Evolutionary conservation across 53 echinoderm and acorn worm genomes (phyloP).

Genomic region (Echinometra lucunter): DNA sequence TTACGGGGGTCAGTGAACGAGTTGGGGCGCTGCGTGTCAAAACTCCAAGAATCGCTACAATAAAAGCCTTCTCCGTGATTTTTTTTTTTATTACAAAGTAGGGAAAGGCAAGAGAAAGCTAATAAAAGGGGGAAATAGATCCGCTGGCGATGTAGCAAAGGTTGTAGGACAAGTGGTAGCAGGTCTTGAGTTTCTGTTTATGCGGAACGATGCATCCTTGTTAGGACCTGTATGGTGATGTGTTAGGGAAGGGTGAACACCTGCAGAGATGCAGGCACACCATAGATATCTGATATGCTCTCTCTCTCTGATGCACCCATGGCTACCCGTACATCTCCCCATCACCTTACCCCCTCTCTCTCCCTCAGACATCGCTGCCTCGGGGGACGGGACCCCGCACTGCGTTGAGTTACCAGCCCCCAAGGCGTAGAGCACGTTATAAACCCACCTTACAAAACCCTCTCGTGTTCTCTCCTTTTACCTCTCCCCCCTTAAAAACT

Average conservation of each 20-base stretch:
- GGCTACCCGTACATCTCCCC: constrained; percentile 51
- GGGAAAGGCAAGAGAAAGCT: constrained; percentile 9
- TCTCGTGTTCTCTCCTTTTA: constrained; percentile 56
- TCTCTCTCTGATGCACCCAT: constrained; percentile 38
- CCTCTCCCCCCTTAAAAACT: constrained; percentile 46
- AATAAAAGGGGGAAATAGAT: constrained; percentile 35
- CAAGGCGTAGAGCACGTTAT: constrained; percentile 53
- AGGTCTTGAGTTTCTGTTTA: constrained; percentile 72
- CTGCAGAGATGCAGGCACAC: constrained; percentile 58
- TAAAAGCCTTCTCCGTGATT: constrained; percentile 32
- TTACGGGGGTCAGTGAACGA: constrained; percentile 65
- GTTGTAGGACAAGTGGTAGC: constrained; percentile 71
- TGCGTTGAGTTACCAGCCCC: constrained; percentile 63
- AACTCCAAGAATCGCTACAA: constrained; percentile 48
- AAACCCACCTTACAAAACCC: constrained; percentile 66
- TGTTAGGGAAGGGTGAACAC: constrained; percentile 52
- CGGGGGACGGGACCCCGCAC: constrained; percentile 65
- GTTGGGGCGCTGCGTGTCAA: constrained; percentile 31
- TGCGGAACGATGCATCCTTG: constrained; percentile 63
- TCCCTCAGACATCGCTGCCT: constrained; percentile 58
- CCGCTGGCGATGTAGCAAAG: constrained; percentile 70
- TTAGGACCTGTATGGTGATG: constrained; percentile 64
- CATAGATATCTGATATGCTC: constrained; percentile 67
- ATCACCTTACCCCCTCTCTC: constrained; percentile 60
- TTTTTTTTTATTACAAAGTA: neutral